Evolutionary conservation across 1,140 invertebrate species (phyloP).

Genomic region (Megathymus violae): DNA sequence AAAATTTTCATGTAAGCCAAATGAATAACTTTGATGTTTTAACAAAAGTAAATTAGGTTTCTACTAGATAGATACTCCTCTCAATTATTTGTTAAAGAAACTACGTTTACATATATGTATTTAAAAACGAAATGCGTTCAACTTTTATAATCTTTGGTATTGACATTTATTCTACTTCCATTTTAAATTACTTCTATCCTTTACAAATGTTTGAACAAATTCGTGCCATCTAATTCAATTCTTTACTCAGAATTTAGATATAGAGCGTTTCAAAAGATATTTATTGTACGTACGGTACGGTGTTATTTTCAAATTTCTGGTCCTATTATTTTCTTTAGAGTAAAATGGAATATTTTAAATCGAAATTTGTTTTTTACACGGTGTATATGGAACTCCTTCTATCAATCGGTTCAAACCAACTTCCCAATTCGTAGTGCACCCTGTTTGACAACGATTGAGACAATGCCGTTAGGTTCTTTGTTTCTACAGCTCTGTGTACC

Average conservation of each 20-base stretch:
- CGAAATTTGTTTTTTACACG: too few relatives aligned
- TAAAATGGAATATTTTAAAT: too few relatives aligned
- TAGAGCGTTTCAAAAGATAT: constrained; percentile 7
- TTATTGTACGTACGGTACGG: background rate
- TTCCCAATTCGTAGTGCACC: too few relatives aligned
- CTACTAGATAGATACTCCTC: background rate
- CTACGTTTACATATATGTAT: background rate
- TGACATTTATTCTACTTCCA: background rate
- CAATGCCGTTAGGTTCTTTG: too few relatives aligned
- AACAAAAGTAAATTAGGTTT: background rate
- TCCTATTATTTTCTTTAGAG: too few relatives aligned
- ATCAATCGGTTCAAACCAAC: too few relatives aligned
- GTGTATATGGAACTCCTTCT: too few relatives aligned
- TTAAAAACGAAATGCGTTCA: background rate
- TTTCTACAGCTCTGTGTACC: too few relatives aligned
- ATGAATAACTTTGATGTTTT: background rate
- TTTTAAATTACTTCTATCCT: background rate
- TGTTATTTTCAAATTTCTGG: too few relatives aligned
- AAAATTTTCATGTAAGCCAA: too few relatives aligned
- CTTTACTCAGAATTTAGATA: background rate
- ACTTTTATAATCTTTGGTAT: background rate
- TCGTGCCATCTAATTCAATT: constrained; percentile 6
- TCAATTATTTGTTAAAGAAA: background rate
- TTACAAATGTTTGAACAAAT: background rate
- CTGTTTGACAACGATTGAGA: too few relatives aligned